Evolutionary conservation across 23 tunicate genomes (phyloP).

Genomic region (Corella eumyota): DNA sequence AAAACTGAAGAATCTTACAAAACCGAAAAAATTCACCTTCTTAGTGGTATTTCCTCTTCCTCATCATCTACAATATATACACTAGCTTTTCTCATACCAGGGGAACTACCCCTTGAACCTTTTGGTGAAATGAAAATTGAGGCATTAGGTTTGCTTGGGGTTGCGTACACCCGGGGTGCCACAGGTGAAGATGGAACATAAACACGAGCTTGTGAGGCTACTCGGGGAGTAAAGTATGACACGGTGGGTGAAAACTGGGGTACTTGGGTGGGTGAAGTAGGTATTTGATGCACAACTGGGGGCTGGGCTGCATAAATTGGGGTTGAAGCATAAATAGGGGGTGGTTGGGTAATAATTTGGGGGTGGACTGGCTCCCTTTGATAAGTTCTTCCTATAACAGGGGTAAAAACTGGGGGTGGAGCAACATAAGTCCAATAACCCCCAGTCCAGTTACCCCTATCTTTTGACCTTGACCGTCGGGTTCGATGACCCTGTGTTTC

Average conservation of each 20-base stretch:
- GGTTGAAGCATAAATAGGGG: slow-evolving; percentile 3
- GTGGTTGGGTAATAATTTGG: neutral
- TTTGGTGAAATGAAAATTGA: slow-evolving; percentile 25
- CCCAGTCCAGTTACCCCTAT: slow-evolving; percentile 14
- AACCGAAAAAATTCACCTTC: slow-evolving; percentile 14
- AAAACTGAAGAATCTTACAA: neutral
- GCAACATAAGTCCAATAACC: slow-evolving; percentile 47
- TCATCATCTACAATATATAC: slow-evolving; percentile 25
- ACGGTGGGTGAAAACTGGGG: slow-evolving; percentile 15
- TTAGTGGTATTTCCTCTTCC: slow-evolving; percentile 59
- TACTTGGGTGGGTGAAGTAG: slow-evolving; percentile 4
- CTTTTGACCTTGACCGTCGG: slow-evolving; percentile 23
- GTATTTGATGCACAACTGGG: too few species aligned
- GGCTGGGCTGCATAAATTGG: slow-evolving; percentile 19
- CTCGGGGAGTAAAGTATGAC: neutral
- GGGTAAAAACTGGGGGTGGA: slow-evolving; percentile 3
- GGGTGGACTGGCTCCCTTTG: slow-evolving; percentile 6
- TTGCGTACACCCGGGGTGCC: slow-evolving; percentile 2
- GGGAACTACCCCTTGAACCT: neutral
- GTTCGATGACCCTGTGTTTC: slow-evolving; percentile 10
- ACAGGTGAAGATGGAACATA: slow-evolving; percentile 25
- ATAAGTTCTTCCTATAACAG: slow-evolving; percentile 2
- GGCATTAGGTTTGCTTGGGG: slow-evolving; percentile 37
- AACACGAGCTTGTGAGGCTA: slow-evolving; percentile 17
- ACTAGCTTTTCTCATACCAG: slow-evolving; percentile 27